phyloP scores from a whole-genome alignment of 2,113 vertebrate genomes.

The Corythoichthys haematopterus region DNA sequence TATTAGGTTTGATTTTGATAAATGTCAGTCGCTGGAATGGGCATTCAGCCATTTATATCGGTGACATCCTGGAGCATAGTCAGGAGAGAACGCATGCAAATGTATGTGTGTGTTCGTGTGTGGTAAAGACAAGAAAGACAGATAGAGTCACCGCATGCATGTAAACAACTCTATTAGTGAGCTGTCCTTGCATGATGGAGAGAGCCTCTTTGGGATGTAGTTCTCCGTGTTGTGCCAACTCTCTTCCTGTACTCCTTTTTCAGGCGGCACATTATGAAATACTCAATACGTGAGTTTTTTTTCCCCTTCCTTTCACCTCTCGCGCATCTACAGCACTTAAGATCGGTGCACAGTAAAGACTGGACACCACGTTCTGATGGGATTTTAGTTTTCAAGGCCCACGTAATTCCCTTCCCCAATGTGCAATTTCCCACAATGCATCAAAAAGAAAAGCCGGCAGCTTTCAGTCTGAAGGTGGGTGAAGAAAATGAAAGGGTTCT shows the following conservation, averaged over 20 bases:
- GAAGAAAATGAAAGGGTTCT: conserved; percentile 4
- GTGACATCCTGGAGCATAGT: conserved; percentile 10
- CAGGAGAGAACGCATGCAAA: conserved; percentile 9
- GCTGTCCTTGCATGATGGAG: conserved; percentile 51
- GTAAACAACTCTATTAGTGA: conserved; percentile 52
- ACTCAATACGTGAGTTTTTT: conserved; percentile 42
- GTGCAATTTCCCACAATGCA: conserved; percentile 47
- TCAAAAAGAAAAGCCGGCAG: neutral
- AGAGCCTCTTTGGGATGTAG: conserved; percentile 30
- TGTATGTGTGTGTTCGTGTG: conserved; percentile 1
- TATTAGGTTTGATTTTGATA: conserved; percentile 18
- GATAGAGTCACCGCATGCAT: conserved; percentile 27
- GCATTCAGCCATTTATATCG: conserved; percentile 1
- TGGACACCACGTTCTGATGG: conserved; percentile 15
- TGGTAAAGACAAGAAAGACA: conserved; percentile 6
- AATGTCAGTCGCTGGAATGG: neutral
- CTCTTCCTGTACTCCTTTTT: conserved; percentile 22
- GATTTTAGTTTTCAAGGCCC: conserved; percentile 42
- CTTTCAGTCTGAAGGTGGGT: neutral
- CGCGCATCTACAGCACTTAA: conserved; percentile 13
- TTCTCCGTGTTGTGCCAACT: conserved; percentile 27
- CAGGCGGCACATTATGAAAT: conserved; percentile 42
- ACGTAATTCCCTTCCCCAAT: conserved; percentile 48
- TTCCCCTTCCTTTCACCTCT: conserved; percentile 25
- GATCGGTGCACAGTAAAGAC: conserved; percentile 10